Percentiles rank a stretch among this genome's conserved stretches.
Evolutionary conservation across 2,113 vertebrate species (phyloP).

Genomic region (Larimichthys polyactis): DNA sequence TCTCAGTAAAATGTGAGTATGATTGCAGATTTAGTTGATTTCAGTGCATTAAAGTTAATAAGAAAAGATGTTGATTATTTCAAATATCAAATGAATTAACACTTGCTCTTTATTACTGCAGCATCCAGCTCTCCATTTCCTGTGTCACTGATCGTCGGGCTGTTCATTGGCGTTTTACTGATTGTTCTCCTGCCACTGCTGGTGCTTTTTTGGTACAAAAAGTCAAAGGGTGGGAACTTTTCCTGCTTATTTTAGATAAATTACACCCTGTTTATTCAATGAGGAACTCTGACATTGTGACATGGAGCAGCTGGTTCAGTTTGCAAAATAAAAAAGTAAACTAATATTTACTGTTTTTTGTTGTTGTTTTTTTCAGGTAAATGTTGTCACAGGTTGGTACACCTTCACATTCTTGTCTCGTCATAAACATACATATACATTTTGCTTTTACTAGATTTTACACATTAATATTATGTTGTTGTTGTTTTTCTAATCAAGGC

Average conservation of each 20-base stretch:
- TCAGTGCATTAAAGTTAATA: not conserved
- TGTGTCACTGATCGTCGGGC: not conserved
- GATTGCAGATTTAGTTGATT: too few relatives aligned
- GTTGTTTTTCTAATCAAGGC: not conserved
- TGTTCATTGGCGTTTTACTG: slow-evolving; percentile 1
- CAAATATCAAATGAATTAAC: not conserved
- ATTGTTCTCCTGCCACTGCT: slow-evolving; percentile 20
- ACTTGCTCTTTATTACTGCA: not conserved
- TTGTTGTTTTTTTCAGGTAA: slow-evolving; percentile 1
- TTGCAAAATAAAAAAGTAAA: not conserved
- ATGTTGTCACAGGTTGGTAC: not conserved
- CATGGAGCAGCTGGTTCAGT: not conserved
- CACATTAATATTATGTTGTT: not conserved
- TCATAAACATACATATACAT: not conserved
- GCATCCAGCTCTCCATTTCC: not conserved
- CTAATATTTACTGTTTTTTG: not conserved
- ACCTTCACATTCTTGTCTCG: not conserved
- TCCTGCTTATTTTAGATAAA: too few relatives aligned
- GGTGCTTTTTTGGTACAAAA: not conserved
- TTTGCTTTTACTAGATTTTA: not conserved
- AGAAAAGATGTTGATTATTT: not conserved
- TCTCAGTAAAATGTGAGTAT: slow-evolving; percentile 51
- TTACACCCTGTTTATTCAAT: not conserved
- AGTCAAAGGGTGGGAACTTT: slow-evolving; percentile 37
- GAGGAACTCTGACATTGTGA: not conserved